Percentiles rank a stretch among this genome's conserved stretches.
Evolutionary conservation across 2,888 invertebrate species (phyloP).

Genomic region (Bimastos eiseni): DNA sequence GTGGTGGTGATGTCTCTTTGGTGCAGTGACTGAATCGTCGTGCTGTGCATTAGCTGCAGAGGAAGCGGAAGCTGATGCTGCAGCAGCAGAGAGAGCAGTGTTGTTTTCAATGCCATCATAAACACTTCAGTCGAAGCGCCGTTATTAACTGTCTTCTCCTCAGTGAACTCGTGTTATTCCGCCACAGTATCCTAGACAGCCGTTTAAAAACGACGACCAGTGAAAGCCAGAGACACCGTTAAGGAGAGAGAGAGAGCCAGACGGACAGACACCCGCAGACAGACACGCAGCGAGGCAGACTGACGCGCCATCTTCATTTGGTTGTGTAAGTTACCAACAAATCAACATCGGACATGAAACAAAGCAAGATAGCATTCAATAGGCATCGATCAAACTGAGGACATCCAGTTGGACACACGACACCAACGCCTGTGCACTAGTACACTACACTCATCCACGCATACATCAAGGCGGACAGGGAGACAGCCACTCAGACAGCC

Average conservation of each 20-base stretch:
- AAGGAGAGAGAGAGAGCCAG: background rate
- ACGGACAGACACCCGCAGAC: background rate
- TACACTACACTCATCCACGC: background rate
- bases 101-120: background rate
- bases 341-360: background rate
- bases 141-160: background rate
- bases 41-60: too few species aligned
- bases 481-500: background rate
- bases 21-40: background rate
- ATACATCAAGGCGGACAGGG: background rate
- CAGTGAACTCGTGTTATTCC: background rate
- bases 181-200: background rate
- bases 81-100: background rate
- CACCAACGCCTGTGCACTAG: background rate
- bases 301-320: slow-evolving; percentile 1
- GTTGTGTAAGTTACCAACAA: slow-evolving; percentile 5
- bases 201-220: background rate
- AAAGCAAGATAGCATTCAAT: background rate
- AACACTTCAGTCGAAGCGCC: background rate
- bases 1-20: background rate
- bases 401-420: background rate
- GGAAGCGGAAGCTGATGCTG: background rate
- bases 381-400: background rate
- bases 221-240: background rate
- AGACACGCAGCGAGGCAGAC: background rate